phyloP scores from a whole-genome alignment of 2,888 invertebrate species.

The Nomada ruficornis region DNA sequence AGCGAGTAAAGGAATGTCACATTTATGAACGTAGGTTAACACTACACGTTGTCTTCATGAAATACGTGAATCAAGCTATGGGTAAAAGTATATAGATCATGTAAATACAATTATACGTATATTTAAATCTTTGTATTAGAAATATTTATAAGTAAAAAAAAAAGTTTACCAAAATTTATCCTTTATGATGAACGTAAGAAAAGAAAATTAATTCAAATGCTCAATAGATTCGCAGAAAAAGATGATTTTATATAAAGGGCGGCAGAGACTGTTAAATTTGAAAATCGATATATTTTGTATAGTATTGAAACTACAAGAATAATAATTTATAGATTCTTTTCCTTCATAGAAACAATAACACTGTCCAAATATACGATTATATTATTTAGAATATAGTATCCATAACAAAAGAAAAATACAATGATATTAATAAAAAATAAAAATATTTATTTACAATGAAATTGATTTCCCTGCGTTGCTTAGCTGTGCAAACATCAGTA shows the following conservation, averaged over 20 bases:
- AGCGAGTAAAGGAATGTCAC: neutral
- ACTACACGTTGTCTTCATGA: neutral
- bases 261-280: too few species aligned
- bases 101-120: neutral
- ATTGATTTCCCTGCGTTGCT: conserved; percentile 12
- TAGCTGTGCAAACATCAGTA: conserved; percentile 16
- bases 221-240: too few species aligned
- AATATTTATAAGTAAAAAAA: neutral
- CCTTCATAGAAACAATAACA: neutral
- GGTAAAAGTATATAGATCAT: neutral
- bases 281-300: too few species aligned
- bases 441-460: conserved; percentile 16
- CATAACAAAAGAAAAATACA: neutral
- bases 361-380: neutral
- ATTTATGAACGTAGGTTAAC: conserved; percentile 8
- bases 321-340: neutral
- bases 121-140: neutral
- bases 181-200: too few species aligned
- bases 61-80: conserved; percentile 22
- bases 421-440: conserved; percentile 4
- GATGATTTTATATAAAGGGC: too few species aligned
- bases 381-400: neutral
- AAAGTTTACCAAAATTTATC: neutral
- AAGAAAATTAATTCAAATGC: too few species aligned
- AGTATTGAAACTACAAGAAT: too few species aligned